These are phyloP conservation scores for Lycaena phlaeas DNA, from an alignment of 2,888 invertebrate genomes.

Conservation along the genomic window DNA sequence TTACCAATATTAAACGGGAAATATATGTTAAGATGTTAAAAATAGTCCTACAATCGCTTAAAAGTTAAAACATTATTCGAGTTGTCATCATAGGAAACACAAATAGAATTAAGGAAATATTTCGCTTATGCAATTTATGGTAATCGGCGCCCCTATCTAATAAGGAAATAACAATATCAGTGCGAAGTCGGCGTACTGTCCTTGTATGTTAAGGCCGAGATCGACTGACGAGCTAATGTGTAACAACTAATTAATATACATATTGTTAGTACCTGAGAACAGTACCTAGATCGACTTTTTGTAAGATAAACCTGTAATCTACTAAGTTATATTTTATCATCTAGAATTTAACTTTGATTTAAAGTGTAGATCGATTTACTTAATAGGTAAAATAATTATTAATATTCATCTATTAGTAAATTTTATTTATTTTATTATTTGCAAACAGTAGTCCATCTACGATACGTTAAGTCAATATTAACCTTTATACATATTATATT, in stretches of 20 bases:
- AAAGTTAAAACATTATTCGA: background rate
- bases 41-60: too few relatives aligned
- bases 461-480: too few relatives aligned
- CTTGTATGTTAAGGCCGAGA: background rate
- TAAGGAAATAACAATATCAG: constrained; percentile 8
- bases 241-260: background rate
- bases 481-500: too few relatives aligned
- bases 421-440: too few relatives aligned
- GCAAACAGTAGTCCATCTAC: too few relatives aligned
- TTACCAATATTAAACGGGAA: too few relatives aligned
- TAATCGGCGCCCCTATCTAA: constrained; percentile 3
- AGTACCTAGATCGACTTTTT: too few relatives aligned
- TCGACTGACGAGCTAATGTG: background rate
- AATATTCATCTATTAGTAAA: background rate
- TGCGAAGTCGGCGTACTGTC: background rate
- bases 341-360: too few relatives aligned
- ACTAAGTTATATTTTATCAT: too few relatives aligned
- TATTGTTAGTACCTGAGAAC: too few relatives aligned
- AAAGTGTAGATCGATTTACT: background rate
- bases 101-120: constrained; percentile 5
- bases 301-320: too few relatives aligned
- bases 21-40: background rate
- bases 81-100: background rate
- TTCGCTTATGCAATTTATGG: constrained; percentile 8
- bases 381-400: background rate